A percentile compares a stretch with the other conserved stretches of the same genome.
Evolutionary conservation across 2,113 vertebrate species (phyloP).

Genomic region (Amblyopsis rosae): DNA sequence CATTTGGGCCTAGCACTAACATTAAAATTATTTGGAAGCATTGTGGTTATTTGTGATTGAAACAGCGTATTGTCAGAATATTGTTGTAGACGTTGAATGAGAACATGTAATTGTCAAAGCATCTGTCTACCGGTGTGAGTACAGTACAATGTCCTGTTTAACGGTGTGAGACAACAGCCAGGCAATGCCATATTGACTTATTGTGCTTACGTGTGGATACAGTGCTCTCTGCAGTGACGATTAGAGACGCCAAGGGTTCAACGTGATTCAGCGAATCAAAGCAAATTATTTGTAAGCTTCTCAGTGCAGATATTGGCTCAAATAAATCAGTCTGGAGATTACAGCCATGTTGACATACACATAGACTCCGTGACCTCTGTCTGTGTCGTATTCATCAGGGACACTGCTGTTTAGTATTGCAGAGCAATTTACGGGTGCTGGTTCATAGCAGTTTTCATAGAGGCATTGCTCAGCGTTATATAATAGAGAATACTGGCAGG

Average conservation of each 20-base stretch:
- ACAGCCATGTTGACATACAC: background rate
- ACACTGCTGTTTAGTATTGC: conserved; percentile 30
- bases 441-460: conserved; percentile 42
- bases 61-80: no score
- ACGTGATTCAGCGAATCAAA: conserved; percentile 28
- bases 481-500: conserved; percentile 18
- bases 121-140: background rate
- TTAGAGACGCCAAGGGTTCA: background rate
- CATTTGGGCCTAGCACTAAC: background rate
- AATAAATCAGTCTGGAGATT: background rate
- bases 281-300: background rate
- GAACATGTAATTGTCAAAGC: background rate
- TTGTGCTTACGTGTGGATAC: conserved; percentile 4
- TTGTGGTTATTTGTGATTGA: background rate
- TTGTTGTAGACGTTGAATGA: background rate
- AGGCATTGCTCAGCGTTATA: conserved; percentile 17
- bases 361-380: background rate
- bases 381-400: conserved; percentile 16
- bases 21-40: background rate
- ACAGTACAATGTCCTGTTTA: conserved; percentile 6
- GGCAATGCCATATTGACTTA: conserved; percentile 1
- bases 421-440: conserved; percentile 42
- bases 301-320: background rate
- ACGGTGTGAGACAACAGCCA: conserved; percentile 12
- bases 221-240: conserved; percentile 10